A percentile compares a stretch with the other conserved stretches of the same genome.
phyloP scores from a whole-genome alignment of 2,113 vertebrate species.

The Natator depressus region DNA sequence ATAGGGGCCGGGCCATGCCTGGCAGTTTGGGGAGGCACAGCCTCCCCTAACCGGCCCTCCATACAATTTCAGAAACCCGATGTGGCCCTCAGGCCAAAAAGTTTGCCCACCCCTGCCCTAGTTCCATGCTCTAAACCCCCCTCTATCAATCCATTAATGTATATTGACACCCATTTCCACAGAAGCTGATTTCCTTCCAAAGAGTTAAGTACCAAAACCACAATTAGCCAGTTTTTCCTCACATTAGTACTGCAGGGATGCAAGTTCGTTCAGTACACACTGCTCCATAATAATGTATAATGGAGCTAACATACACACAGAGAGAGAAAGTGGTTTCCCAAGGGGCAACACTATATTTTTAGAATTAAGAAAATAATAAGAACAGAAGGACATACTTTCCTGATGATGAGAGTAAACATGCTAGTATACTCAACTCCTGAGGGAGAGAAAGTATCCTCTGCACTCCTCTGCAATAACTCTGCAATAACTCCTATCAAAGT shows the following conservation, averaged over 20 bases:
- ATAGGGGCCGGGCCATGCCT: too few species aligned
- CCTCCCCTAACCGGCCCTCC: too few species aligned
- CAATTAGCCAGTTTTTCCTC: neutral
- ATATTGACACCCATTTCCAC: neutral
- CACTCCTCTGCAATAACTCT: neutral
- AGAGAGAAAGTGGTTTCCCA: neutral
- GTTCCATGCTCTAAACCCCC: neutral
- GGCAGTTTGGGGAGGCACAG: too few species aligned
- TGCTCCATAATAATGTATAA: too few species aligned
- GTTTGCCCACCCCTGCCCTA: neutral
- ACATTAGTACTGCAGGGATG: neutral
- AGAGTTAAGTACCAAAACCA: neutral
- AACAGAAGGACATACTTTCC: neutral
- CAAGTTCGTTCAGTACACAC: neutral
- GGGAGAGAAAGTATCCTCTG: neutral
- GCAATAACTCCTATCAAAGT: neutral
- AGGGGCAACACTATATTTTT: neutral
- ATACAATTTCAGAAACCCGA: too few species aligned
- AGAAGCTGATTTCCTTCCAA: neutral
- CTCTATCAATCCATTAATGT: neutral
- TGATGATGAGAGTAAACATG: neutral
- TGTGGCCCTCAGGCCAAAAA: too few species aligned
- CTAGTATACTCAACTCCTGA: neutral
- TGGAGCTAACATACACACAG: rapidly evolving
- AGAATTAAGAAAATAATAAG: neutral